These are phyloP conservation scores for Cassiopea andromeda DNA, from an alignment of 30 jellyfish, hydroid and myxozoan genomes.

Conservation along the genomic window DNA sequence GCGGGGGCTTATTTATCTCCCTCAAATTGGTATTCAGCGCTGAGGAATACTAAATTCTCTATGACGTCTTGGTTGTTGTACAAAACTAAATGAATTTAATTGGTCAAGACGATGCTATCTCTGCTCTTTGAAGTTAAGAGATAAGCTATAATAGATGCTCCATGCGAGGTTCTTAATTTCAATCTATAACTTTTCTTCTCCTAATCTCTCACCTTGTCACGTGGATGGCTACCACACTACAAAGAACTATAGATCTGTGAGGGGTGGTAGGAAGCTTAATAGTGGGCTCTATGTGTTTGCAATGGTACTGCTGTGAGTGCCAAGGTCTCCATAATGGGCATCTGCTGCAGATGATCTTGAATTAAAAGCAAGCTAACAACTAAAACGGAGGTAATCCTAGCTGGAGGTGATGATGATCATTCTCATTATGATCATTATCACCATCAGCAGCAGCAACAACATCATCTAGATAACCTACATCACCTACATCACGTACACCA, in stretches of 20 bases:
- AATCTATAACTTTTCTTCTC: neutral
- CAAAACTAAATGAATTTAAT: neutral
- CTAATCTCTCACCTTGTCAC: neutral
- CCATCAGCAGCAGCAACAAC: no score
- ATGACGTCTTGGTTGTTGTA: slow-evolving; percentile 1
- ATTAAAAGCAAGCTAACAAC: no score
- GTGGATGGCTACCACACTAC: neutral
- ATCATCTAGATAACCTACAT: no score
- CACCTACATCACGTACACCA: no score
- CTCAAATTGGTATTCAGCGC: neutral
- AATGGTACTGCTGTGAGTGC: no score
- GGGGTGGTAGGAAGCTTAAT: neutral
- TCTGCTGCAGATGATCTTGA: no score
- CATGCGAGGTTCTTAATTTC: neutral
- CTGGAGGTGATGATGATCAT: no score
- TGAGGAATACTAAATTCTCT: neutral
- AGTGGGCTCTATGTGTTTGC: neutral
- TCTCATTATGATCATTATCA: no score
- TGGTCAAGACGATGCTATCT: slow-evolving; percentile 7
- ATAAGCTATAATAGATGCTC: neutral
- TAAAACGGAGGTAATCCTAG: no score
- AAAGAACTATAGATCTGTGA: neutral
- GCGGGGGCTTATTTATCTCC: neutral
- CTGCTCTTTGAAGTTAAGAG: neutral
- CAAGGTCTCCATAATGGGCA: no score